Base-by-base conservation (phyloP, 2,113 vertebrate genomes). In the Puntigrus tetrazona region DNA sequence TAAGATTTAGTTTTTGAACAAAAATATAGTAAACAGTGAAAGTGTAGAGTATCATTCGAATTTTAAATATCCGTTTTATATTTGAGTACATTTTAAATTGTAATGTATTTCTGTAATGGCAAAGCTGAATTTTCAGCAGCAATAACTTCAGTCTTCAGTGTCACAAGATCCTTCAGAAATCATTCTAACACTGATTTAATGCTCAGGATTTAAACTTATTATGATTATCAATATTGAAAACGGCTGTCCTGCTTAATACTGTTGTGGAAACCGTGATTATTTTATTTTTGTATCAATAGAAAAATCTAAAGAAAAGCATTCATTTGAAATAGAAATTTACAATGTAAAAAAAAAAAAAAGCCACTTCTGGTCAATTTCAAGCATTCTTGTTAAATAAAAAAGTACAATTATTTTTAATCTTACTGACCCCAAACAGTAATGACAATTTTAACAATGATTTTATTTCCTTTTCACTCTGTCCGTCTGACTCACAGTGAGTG, bases 401-500 rank as follows among this genome's bases (percentile, higher is more conserved):
- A 57, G 7, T 57, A n/a, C 22, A 9, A 22, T 16, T 50, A 14
- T 16, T 29, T 34, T 3, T 3, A 14, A 47, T 47, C 16, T 20
- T 59, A 59, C n/a, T 25, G 57, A 27, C 7, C 57, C 57, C 57
- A 59, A 38, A 38, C 20, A 7, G 31, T 38, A 70, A 9, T 6
- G 67, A 36, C n/a, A 0, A 41, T 38, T n/a, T 67, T 29, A 70
- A n/a, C 67, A 70, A 36, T 67, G 14, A 67, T 27, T 7, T 73
- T 25, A 73, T 73, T 25, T 65, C 29, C 29, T 36, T 67, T 36
- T 67, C 63, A 67, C 38, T 45, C 20, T 43, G n/a, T 61, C 13
- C 25, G 25, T 63, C 69, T 47, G 20, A 93, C 96, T 96, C 90
- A 98, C 97, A 79, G 95, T 94, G 76, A 99, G 95, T 47, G 97